Conservation (phyloP, 2,113 vertebrate genomes). For the Arizona elegans region DNA sequence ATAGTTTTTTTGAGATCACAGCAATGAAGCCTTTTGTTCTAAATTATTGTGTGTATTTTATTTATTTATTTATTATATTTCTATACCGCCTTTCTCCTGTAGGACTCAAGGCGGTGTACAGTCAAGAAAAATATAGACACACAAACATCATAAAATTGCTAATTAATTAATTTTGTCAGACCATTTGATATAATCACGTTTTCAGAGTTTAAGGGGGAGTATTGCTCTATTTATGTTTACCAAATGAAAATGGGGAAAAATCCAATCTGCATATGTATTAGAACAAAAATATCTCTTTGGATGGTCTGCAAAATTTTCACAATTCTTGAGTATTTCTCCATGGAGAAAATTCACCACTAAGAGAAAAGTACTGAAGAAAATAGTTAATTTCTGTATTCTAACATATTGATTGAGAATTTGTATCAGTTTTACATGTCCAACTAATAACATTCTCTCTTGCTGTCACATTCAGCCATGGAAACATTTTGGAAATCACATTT, state of each 20-base stretch:
- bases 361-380: background rate
- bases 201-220: background rate
- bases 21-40: background rate
- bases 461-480: background rate
- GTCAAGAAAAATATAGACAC: too few relatives aligned
- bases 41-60: background rate
- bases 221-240: background rate
- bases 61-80: too few relatives aligned
- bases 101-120: too few relatives aligned
- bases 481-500: background rate
- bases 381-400: background rate
- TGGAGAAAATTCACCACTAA: background rate
- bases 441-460: background rate
- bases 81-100: too few relatives aligned
- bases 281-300: background rate
- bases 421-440: background rate
- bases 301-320: background rate
- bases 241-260: background rate
- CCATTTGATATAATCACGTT: background rate
- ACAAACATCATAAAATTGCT: too few relatives aligned
- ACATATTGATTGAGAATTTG: background rate
- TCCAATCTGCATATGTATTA: background rate
- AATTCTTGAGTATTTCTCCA: background rate
- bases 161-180: too few relatives aligned
- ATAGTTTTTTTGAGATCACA: background rate